phyloP scores from a whole-genome alignment of 1,140 invertebrate species.

The Lamellibrachia luymesi region DNA sequence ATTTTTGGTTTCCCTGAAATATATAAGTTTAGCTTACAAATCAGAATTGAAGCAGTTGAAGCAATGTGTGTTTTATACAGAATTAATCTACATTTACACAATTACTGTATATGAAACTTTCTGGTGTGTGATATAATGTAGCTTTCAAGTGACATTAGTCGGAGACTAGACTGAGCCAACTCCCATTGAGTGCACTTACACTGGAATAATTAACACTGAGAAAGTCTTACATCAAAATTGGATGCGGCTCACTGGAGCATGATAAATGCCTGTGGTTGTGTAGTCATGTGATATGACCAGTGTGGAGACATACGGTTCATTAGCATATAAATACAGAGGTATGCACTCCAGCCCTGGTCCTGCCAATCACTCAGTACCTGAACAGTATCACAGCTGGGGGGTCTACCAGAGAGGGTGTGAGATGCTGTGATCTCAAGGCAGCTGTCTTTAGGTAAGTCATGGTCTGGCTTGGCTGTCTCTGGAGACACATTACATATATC shows the following conservation, averaged over 20 bases:
- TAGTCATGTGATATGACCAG: background rate
- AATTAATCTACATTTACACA: background rate
- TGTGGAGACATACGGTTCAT: background rate
- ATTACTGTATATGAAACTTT: background rate
- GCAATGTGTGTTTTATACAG: background rate
- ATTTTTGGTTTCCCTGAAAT: background rate
- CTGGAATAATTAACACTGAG: background rate
- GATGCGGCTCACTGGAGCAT: background rate
- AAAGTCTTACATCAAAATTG: background rate
- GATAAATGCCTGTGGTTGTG: background rate
- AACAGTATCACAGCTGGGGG: background rate
- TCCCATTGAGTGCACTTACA: background rate
- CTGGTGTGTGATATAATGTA: background rate
- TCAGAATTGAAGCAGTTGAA: background rate
- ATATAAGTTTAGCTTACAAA: background rate
- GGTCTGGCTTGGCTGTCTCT: background rate
- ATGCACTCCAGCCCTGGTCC: background rate
- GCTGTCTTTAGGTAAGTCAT: background rate
- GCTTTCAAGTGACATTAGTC: background rate
- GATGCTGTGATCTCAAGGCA: background rate
- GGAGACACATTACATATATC: background rate
- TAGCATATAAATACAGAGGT: background rate
- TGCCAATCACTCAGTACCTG: background rate
- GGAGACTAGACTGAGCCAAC: too few relatives aligned
- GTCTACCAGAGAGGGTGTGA: background rate